Conservation (phyloP, 1,140 invertebrate species). For the Andricus grossulariae region DNA sequence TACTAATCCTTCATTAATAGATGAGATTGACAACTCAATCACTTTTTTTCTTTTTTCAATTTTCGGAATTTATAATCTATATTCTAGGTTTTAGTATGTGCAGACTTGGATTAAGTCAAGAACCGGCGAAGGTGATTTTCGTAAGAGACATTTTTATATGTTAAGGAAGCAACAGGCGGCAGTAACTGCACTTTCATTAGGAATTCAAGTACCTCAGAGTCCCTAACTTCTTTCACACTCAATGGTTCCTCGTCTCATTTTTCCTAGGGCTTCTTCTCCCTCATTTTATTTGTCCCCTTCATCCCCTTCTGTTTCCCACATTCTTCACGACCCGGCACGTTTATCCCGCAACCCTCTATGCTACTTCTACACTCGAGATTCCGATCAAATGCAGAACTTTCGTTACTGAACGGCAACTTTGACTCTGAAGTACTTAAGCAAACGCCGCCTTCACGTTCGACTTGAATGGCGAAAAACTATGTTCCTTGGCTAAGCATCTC, state of each 20-base stretch:
- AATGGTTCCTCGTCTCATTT: background rate
- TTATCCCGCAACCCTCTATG: conserved; percentile 21
- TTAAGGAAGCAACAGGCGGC: conserved; percentile 65
- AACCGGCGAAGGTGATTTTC: conserved; percentile 45
- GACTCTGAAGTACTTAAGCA: conserved; percentile 5
- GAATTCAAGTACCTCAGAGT: conserved; percentile 59
- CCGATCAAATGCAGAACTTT: conserved; percentile 18
- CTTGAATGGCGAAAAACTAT: conserved; percentile 24
- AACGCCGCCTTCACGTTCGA: conserved; percentile 5
- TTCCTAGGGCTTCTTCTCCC: conserved; percentile 32
- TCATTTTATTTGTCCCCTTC: conserved; percentile 38
- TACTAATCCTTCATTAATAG: no score
- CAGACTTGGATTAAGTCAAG: conserved; percentile 41
- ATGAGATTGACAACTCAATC: no score
- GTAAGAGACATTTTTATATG: conserved; percentile 51
- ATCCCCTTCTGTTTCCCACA: conserved; percentile 36
- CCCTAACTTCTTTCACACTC: conserved; percentile 22
- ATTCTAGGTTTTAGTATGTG: background rate
- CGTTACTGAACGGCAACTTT: conserved; percentile 21
- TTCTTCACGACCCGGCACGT: conserved; percentile 33
- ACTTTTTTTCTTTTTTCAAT: no score
- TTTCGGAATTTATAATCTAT: no score
- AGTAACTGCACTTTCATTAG: conserved; percentile 59
- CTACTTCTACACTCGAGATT: conserved; percentile 1
- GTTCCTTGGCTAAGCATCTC: conserved; percentile 12